These are phyloP conservation scores for Acanthoscelides obtectus DNA, from an alignment of 2,888 invertebrate species.

Conservation along the genomic window DNA sequence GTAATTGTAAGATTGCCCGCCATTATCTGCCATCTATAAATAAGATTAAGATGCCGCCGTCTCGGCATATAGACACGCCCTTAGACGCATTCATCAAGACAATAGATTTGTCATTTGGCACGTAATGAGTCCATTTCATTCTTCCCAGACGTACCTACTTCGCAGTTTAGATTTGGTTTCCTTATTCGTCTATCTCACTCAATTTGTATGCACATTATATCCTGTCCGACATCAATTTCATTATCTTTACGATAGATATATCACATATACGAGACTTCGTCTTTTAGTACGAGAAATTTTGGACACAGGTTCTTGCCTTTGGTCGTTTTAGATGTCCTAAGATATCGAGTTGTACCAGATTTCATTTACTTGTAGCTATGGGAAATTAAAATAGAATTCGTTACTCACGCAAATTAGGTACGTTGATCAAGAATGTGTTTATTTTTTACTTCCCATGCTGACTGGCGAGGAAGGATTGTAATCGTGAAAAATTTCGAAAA, in stretches of 20 bases:
- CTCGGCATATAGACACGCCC: background rate
- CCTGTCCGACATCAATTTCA: background rate
- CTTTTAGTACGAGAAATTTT: no score
- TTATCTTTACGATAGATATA: background rate
- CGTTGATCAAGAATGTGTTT: no score
- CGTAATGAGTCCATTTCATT: background rate
- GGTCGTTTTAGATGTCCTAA: no score
- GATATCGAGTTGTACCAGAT: no score
- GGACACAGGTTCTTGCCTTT: no score
- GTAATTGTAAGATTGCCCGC: background rate
- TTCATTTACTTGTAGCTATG: no score
- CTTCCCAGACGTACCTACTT: background rate
- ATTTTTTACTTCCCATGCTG: no score
- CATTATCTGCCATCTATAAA: background rate
- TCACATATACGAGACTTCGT: no score
- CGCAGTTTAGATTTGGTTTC: background rate
- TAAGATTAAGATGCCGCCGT: background rate
- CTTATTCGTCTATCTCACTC: background rate
- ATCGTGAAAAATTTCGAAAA: no score
- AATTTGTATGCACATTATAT: background rate
- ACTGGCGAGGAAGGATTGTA: no score
- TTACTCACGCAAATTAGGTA: no score
- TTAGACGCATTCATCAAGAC: background rate
- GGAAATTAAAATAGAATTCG: no score
- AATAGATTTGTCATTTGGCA: background rate